A percentile compares a stretch with the other conserved stretches of the same genome.
These are phyloP conservation scores for Anthonomus grandis DNA, from an alignment of 1,140 invertebrate genomes.

Conservation along the genomic window DNA sequence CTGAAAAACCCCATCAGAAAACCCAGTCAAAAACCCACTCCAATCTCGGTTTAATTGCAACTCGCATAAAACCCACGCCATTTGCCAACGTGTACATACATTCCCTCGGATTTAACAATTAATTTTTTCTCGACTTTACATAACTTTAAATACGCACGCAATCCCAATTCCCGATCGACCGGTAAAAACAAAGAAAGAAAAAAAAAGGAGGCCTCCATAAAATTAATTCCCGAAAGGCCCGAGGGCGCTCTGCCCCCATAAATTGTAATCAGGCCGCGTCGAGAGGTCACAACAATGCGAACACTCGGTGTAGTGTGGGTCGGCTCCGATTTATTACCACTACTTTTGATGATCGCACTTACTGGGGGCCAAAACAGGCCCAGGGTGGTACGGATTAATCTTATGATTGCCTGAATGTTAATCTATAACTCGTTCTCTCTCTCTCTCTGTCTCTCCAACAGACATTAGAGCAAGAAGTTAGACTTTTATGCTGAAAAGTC, in stretches of 20 bases:
- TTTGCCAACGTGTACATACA: constrained; percentile 13
- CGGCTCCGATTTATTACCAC: constrained; percentile 18
- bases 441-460: too few relatives aligned
- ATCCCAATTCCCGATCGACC: constrained; percentile 15
- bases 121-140: constrained; percentile 21
- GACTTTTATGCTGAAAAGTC: too few relatives aligned
- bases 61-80: constrained; percentile 14
- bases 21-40: constrained; percentile 8
- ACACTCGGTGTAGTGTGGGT: constrained; percentile 25
- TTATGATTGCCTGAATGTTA: too few relatives aligned
- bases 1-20: too few relatives aligned
- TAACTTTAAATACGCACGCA: constrained; percentile 24
- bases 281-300: constrained; percentile 25
- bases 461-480: too few relatives aligned
- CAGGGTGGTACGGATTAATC: too few relatives aligned
- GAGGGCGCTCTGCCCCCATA: constrained; percentile 22
- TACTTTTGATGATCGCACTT: too few relatives aligned
- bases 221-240: constrained; percentile 22
- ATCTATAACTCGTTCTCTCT: too few relatives aligned
- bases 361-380: too few relatives aligned
- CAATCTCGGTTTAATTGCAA: constrained; percentile 9
- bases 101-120: constrained; percentile 15
- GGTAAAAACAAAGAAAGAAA: constrained; percentile 18
- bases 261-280: constrained; percentile 20
- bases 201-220: constrained; percentile 15